phyloP scores from a whole-genome alignment of 2,113 vertebrate genomes.

The Heterotilapia buettikoferi region DNA sequence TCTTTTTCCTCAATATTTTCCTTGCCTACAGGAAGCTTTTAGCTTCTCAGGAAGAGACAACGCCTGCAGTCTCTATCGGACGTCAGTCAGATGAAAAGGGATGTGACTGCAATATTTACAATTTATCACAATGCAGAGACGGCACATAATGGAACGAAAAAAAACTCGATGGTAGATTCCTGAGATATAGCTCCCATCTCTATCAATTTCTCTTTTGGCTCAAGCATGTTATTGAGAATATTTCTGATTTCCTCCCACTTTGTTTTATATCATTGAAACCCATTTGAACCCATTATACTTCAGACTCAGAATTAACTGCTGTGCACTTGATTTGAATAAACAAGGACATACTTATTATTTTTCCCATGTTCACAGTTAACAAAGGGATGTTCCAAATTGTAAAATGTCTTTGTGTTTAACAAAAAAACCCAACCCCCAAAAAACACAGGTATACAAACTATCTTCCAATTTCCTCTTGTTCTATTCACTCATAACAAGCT shows the following conservation, averaged over 20 bases:
- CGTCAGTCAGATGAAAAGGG: not conserved
- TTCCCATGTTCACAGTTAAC: not conserved
- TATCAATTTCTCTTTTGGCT: not conserved
- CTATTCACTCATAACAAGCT: constrained; percentile 10
- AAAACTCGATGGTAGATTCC: not conserved
- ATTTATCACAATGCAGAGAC: not conserved
- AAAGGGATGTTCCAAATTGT: not conserved
- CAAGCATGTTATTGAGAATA: not conserved
- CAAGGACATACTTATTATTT: not conserved
- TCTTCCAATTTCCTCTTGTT: constrained; percentile 15
- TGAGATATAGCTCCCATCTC: not conserved
- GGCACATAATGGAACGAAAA: not conserved
- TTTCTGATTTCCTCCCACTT: not conserved
- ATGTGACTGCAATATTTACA: not conserved
- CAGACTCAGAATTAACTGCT: not conserved
- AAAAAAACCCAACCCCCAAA: not conserved
- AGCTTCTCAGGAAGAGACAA: not conserved
- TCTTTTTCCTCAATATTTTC: not conserved
- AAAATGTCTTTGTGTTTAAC: not conserved
- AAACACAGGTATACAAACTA: not conserved
- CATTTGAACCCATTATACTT: not conserved
- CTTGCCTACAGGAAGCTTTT: not conserved
- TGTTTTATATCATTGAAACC: not conserved
- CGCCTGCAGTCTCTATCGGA: not conserved
- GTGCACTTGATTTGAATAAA: not conserved